Conservation (phyloP, 2,113 vertebrate genomes). For the Triplophysa tibetana region DNA sequence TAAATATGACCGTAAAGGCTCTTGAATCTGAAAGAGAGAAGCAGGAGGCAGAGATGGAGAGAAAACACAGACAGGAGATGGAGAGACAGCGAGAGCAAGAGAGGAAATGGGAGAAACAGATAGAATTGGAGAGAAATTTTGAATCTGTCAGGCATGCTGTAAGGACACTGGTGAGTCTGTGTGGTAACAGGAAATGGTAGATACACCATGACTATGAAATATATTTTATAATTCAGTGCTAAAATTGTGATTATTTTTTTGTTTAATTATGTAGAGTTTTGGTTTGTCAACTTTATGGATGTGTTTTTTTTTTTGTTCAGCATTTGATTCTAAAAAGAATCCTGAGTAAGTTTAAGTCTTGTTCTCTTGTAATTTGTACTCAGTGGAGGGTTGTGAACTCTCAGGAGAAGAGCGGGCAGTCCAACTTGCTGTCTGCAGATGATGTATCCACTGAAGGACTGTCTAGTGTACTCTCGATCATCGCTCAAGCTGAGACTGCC, state of each 20-base stretch:
- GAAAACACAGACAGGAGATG: constrained; percentile 65
- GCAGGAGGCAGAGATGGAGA: constrained; percentile 70
- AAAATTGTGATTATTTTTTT: not conserved
- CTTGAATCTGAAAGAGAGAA: constrained; percentile 73
- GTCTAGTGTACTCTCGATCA: constrained; percentile 61
- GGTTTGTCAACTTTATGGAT: not conserved
- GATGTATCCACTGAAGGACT: constrained; percentile 57
- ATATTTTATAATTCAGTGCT: not conserved
- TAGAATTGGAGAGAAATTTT: constrained; percentile 56
- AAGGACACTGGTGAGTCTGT: constrained; percentile 62
- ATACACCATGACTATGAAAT: not conserved
- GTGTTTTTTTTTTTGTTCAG: too few relatives aligned
- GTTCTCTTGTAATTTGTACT: not conserved
- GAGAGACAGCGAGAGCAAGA: constrained; percentile 70
- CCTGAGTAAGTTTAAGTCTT: not conserved
- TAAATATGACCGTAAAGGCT: constrained; percentile 71
- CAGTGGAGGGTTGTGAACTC: constrained; percentile 65
- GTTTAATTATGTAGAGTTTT: too few relatives aligned
- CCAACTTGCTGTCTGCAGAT: constrained; percentile 19
- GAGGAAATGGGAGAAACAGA: constrained; percentile 45
- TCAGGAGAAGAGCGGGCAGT: constrained; percentile 33
- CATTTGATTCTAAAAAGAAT: too few relatives aligned
- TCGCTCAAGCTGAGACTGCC: constrained; percentile 66
- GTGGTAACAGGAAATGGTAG: not conserved
- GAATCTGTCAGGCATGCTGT: constrained; percentile 63